Percentiles rank a stretch among this genome's conserved stretches.
phyloP scores from a whole-genome alignment of 2,113 vertebrate genomes.

The Sialia sialis region DNA sequence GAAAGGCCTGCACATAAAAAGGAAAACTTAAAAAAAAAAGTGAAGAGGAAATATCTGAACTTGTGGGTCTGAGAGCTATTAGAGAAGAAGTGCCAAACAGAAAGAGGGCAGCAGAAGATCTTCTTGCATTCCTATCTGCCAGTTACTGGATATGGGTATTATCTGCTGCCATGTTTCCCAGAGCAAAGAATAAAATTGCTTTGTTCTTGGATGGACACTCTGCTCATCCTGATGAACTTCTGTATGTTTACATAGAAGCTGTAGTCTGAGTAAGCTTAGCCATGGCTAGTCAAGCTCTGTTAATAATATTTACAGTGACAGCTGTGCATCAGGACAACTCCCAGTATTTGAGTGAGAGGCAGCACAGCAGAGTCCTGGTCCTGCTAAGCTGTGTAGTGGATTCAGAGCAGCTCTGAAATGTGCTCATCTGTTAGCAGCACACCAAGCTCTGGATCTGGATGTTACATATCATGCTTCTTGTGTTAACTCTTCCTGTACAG shows the following conservation, averaged over 20 bases:
- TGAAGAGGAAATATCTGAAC: background rate
- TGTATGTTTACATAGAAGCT: background rate
- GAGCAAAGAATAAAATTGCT: background rate
- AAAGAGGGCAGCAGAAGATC: background rate
- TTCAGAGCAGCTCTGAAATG: background rate
- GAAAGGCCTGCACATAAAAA: background rate
- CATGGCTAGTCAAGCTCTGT: background rate
- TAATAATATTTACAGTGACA: background rate
- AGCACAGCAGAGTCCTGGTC: accelerated
- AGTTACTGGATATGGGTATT: background rate
- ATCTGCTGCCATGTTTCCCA: background rate
- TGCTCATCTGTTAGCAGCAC: background rate
- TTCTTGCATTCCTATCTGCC: background rate
- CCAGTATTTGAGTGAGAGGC: background rate
- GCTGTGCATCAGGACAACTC: background rate
- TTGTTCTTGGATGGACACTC: background rate
- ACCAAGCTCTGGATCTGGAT: background rate
- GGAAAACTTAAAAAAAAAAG: background rate
- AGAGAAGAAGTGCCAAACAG: background rate
- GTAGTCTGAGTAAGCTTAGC: background rate
- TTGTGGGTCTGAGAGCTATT: background rate
- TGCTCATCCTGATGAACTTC: background rate
- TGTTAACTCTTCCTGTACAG: background rate
- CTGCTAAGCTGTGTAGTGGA: background rate
- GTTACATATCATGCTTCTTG: accelerated